These are phyloP conservation scores for Strigops habroptila DNA, from an alignment of 2,113 vertebrate genomes.

Conservation along the genomic window DNA sequence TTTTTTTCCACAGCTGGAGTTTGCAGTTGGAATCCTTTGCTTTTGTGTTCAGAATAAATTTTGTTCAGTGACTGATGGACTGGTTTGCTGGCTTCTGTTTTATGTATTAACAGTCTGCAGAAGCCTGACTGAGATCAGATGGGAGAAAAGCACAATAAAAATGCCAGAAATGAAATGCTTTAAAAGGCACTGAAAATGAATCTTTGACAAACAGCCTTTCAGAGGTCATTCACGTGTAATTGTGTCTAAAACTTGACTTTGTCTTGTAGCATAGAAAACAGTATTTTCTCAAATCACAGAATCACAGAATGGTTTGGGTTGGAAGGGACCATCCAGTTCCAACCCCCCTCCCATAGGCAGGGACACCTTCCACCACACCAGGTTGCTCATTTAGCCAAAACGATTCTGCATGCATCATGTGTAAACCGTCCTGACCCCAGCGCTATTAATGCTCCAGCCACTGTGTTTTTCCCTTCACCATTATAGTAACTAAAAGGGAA, in stretches of 20 bases:
- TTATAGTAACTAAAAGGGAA: not conserved
- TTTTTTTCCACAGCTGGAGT: not conserved
- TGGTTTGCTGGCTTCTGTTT: not conserved
- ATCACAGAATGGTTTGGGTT: not conserved
- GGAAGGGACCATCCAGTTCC: not conserved
- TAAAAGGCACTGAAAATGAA: not conserved
- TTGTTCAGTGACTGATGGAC: not conserved
- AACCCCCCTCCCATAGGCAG: not conserved
- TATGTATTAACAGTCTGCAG: not conserved
- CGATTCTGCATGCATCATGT: not conserved
- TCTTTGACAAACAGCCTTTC: not conserved
- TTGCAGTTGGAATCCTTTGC: not conserved
- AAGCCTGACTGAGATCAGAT: not conserved
- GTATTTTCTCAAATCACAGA: not conserved
- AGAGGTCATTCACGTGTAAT: not conserved
- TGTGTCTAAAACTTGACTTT: not conserved
- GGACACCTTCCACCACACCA: not conserved
- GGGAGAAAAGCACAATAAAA: not conserved
- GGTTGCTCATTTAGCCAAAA: not conserved
- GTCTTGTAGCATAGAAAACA: not conserved
- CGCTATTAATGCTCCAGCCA: not conserved
- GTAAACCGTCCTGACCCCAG: not conserved
- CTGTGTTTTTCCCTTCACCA: not conserved
- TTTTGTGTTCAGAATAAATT: not conserved
- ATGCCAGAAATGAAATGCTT: not conserved